Base-by-base conservation (phyloP, 2,797 vertebrate genomes). In the Hydrocynus forskahlii region DNA sequence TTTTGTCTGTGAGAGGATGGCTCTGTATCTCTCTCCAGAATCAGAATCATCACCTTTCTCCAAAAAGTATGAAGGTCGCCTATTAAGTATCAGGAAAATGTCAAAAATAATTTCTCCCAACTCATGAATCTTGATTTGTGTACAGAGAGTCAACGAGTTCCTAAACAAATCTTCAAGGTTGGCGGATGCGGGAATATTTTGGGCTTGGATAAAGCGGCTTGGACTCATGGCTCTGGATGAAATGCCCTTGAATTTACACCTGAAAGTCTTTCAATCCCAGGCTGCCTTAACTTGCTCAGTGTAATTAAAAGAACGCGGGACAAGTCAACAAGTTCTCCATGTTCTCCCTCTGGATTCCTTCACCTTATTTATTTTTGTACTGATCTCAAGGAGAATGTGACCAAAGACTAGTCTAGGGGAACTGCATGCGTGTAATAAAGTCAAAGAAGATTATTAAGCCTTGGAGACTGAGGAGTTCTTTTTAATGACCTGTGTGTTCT, bases 61-160 rank as follows among this genome's bases (percentile, higher is more conserved):
- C 48, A 50, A 43, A 10, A 50, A 60, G 60, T 70, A 60, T 62
- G 80, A 84, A 78, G 25, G 83, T 77, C 83, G 38, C 54, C 45
- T 86, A 76, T 74, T 82, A 74, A 80, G 57, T 48, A 77, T 86
- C 13, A 60, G 67, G 48, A 72, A 84, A 81, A 81, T 79, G 50
- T 69, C 54, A 29, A 81, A 21, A 52, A 73, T 77, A 29, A 38
- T 75, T 81, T 75, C 55, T 43, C 55, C 69, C 70, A 60, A 57
- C 75, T 81, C 75, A 81, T 55, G 38, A 69, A 75, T 73, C 62
- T 54, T 16, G 35, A 78, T 69, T 54, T 75, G 43, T 52, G 29
- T 74, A 43, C 10, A 16, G 59, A n/a, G 64, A 63, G 45, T 74
- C 63, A 35, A 78, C 66, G 73, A 43, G 69, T 73, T 77, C 66